Evolutionary conservation across 2,888 invertebrate genomes (phyloP), one percentile per base, ranked within the genome.

Genomic region (Athalia circularis): DNA sequence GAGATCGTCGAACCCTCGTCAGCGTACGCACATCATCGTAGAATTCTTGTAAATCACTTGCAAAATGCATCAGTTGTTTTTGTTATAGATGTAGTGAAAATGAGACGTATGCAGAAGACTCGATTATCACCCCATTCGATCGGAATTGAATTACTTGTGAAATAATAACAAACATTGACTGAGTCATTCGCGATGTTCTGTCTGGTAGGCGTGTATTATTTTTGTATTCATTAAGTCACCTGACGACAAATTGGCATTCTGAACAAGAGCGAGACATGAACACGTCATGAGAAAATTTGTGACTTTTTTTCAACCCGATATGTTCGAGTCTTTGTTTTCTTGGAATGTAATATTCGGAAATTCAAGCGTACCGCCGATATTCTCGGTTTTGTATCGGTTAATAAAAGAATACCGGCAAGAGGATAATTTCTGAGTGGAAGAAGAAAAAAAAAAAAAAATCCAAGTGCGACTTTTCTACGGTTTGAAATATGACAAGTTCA

Each of bases 81-180:
- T 29, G 29, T 29, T 29, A 2, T 29, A 29, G 29, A 29, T 29
- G 29, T 29, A 29, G 29, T 29, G 29, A 29, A 29, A 29, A 29
- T 29, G 29, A 43, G 29, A 48, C 5, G 11, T 52, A n/a, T n/a
- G n/a, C n/a, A 11, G 54, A 3, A 52, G 3, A 52, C 54, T 11
- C 52, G 54, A 68, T 68, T 68, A 43, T 52, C 9, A 54, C 54
- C 54, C 68, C 29, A 54, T 29, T 29, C 29, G 54, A 52, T 68
- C 52, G 9, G 68, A 29, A 68, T 68, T 68, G 9, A 54, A 29
- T 29, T 43, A 29, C 29, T 29, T 9, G 29, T 43, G 29, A 52
- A 54, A 68, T 9, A 68, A 54, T 68, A 54, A 54, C 54, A 68
- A 68, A 68, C 68, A 29, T 29, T 15, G n/a, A 4, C 54, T 54